Percentiles rank a stretch among this genome's conserved stretches.
phyloP scores from a whole-genome alignment of 2,113 vertebrate genomes.

The Pollachius pollachius region DNA sequence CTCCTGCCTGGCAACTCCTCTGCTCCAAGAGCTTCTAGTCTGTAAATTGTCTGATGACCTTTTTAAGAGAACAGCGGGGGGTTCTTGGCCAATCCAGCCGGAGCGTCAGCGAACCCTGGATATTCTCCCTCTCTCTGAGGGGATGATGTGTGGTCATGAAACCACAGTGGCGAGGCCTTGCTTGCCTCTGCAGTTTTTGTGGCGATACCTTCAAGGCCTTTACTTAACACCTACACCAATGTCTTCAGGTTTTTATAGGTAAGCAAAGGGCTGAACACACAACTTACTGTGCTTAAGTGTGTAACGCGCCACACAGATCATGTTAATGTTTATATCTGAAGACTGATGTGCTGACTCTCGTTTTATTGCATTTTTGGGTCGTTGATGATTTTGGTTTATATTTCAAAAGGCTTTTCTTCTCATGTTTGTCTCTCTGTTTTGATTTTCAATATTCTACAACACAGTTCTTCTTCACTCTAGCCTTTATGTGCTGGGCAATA shows the following conservation, averaged over 20 bases:
- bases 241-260: slow-evolving; percentile 40
- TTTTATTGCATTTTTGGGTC: neutral
- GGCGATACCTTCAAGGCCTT: slow-evolving; percentile 67
- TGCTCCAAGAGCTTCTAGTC: slow-evolving; percentile 12
- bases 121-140: slow-evolving; percentile 29
- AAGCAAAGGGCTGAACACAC: slow-evolving; percentile 17
- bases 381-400: no score
- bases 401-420: no score
- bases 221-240: slow-evolving; percentile 48
- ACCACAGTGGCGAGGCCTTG: slow-evolving; percentile 58
- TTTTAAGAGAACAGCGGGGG: slow-evolving; percentile 9
- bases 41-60: slow-evolving; percentile 5
- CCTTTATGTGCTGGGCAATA: no score
- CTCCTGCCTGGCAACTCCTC: no score
- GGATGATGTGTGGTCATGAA: slow-evolving; percentile 59
- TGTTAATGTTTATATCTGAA: slow-evolving; percentile 3
- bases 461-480: no score
- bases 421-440: no score
- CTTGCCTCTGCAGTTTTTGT: slow-evolving; percentile 47
- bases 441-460: no score
- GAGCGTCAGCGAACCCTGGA: neutral
- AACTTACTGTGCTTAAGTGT: slow-evolving; percentile 7
- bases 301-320: neutral
- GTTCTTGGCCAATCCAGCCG: slow-evolving; percentile 30
- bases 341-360: neutral